Conservation (phyloP, 64 coral and sea anemone species). For the Stichodactyla mertensii region DNA sequence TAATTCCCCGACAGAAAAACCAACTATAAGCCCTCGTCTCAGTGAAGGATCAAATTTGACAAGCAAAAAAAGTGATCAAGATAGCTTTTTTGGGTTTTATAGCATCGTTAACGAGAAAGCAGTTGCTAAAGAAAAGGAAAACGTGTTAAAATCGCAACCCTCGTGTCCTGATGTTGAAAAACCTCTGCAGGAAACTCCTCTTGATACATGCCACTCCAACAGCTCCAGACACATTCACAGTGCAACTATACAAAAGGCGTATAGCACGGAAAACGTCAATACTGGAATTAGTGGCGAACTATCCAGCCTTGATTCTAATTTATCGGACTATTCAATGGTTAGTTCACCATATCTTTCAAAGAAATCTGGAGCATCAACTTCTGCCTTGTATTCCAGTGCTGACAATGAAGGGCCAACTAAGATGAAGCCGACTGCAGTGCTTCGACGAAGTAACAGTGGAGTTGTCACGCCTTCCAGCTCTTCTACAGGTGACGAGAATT, state of each 20-base stretch:
- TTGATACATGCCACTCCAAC: not conserved
- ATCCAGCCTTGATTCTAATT: not conserved
- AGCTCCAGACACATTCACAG: not conserved
- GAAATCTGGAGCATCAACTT: not conserved
- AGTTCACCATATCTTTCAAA: conserved; percentile 5
- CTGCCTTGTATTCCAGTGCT: not conserved
- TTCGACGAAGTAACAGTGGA: conserved; percentile 18
- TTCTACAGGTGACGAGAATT: not conserved
- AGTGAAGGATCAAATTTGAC: conserved; percentile 11
- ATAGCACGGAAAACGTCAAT: not conserved
- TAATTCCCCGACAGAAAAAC: not conserved
- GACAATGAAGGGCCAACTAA: not conserved
- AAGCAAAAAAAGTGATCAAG: not conserved
- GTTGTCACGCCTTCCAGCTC: not conserved
- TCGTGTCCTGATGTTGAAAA: not conserved
- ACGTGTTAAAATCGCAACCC: not conserved
- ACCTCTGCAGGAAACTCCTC: not conserved
- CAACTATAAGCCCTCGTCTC: not conserved
- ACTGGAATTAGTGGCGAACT: not conserved
- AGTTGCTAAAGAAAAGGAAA: not conserved
- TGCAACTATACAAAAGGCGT: not conserved
- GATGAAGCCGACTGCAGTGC: not conserved
- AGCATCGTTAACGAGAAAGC: not conserved
- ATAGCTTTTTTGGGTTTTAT: not conserved
- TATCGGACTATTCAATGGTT: not conserved